phyloP scores from a whole-genome alignment of 2,113 vertebrate genomes.

The Neodontobutis hainanensis region DNA sequence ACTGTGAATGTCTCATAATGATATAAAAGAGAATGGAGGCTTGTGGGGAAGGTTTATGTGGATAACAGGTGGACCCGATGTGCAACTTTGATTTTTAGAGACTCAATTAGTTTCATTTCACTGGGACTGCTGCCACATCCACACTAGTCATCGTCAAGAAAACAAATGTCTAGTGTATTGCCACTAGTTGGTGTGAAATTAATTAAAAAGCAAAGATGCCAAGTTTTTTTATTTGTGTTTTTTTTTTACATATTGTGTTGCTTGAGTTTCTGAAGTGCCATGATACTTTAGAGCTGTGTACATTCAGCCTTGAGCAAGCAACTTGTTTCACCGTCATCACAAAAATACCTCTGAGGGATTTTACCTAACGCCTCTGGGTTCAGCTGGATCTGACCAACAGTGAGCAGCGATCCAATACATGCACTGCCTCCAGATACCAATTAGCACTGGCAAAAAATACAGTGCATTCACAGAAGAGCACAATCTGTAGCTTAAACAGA shows the following conservation, averaged over 20 bases:
- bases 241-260: conserved; percentile 21
- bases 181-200: conserved; percentile 50
- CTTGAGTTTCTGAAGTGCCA: conserved; percentile 25
- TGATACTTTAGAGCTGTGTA: conserved; percentile 2
- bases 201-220: conserved; percentile 50
- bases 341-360: conserved; percentile 36
- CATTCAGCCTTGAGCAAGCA: conserved; percentile 28
- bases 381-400: conserved; percentile 33
- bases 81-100: conserved; percentile 31
- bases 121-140: conserved; percentile 53
- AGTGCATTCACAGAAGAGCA: conserved; percentile 45
- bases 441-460: conserved; percentile 59
- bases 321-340: conserved; percentile 47
- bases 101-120: conserved; percentile 41
- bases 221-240: conserved; percentile 39
- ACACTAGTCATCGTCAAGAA: conserved; percentile 29
- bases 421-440: conserved; percentile 68
- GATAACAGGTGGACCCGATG: conserved; percentile 52
- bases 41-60: conserved; percentile 10
- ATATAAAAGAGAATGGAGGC: conserved; percentile 17
- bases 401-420: conserved; percentile 40
- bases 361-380: conserved; percentile 48
- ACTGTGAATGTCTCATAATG: conserved; percentile 14
- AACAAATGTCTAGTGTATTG: conserved; percentile 35
- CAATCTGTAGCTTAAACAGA: conserved; percentile 69